Base-by-base conservation (phyloP, 2,113 vertebrate genomes). In the Tauraco erythrolophus region DNA sequence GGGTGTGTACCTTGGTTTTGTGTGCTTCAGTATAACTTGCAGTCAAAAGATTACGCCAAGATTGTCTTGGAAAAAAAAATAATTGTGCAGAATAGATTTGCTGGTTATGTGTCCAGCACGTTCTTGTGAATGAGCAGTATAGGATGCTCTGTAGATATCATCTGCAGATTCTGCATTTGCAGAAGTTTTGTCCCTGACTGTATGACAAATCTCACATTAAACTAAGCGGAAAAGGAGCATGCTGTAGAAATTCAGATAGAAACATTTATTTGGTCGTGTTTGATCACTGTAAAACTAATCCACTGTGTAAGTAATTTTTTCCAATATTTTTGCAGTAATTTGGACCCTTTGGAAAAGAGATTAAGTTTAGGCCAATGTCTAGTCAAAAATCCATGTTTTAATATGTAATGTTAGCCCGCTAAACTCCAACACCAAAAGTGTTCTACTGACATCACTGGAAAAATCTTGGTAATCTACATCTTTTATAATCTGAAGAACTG, bases 391-490 rank as follows among this genome's bases (percentile, higher is more conserved):
- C 43, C 21, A n/a, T 89, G 80, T 64, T 96, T 91, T 89, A 96
- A 87, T 96, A 69, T 39, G 78, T 69, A 92, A 87, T 41, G 60
- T 78, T 89, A 89, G 11, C 72, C 64, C 87, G 94, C 80, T 93
- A 95, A 91, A 43, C 64, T 92, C 71, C 77, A 81, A 74, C 66
- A 91, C 57, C 51, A 37, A 4, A 84, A 93, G 43, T 64, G 43
- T 87, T 95, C n/a, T 94, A 33, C 72, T 97, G 93, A 96, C 93
- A 93, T 96, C 95, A 94, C 48, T 97, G 94, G 94, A 95, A 97
- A 97, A 96, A 76, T 84, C 69, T 93, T 75, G 81, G 61, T 95
- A 88, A 93, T 69, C 89, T 87, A 21, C 1, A 3, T 84, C 22
- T 89, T 92, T 89, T 84, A 75, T 84, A 89, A 84, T 87, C 84